Percentiles rank a stretch among this genome's conserved stretches.
Conservation (phyloP, 2,113 vertebrate species). For the Carlito syrichta region DNA sequence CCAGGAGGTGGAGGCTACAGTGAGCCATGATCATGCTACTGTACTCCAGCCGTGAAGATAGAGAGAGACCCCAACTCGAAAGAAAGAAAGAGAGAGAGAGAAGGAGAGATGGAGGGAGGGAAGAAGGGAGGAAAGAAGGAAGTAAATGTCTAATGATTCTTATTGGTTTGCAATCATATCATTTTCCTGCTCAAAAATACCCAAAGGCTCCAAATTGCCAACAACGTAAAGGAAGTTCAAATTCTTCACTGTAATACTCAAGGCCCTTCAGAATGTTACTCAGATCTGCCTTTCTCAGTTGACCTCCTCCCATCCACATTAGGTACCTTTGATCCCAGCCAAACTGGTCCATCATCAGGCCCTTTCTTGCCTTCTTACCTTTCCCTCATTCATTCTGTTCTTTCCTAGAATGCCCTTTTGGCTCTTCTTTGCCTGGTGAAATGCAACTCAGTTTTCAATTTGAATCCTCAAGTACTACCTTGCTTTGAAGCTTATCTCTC, state of each 20-base stretch:
- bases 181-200: slow-evolving; percentile 9
- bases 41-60: too few relatives aligned
- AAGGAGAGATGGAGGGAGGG: too few relatives aligned
- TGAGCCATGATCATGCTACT: too few relatives aligned
- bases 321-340: background rate
- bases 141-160: background rate
- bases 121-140: too few relatives aligned
- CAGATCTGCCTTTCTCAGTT: background rate
- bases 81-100: too few relatives aligned
- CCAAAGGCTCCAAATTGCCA: background rate
- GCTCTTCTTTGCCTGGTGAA: background rate
- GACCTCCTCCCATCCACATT: background rate
- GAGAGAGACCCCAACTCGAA: too few relatives aligned
- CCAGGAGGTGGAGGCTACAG: too few relatives aligned
- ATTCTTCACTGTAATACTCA: background rate
- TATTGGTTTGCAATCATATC: background rate
- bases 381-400: background rate
- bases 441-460: background rate
- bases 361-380: background rate
- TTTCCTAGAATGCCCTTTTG: background rate
- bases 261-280: background rate
- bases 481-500: background rate
- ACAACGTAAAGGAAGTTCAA: background rate
- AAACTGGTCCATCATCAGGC: background rate
- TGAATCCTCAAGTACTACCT: background rate